Conservation (phyloP, 2,113 vertebrate species). For the Scomber scombrus region DNA sequence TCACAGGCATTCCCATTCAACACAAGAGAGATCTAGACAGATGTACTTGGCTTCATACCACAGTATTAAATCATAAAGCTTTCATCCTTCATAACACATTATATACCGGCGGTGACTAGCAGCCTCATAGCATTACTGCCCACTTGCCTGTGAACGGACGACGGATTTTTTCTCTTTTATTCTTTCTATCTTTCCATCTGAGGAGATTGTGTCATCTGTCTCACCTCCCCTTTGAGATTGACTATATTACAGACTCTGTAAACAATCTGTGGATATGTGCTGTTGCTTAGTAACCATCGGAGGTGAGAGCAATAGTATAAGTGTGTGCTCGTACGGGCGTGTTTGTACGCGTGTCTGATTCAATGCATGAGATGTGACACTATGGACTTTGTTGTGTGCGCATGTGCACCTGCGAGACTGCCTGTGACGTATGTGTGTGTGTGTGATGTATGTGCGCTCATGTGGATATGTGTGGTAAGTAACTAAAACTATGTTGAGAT, state of each 20-base stretch:
- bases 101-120: conserved; percentile 1
- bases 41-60: neutral
- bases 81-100: conserved; percentile 36
- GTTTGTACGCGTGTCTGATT: conserved; percentile 19
- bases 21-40: conserved; percentile 3
- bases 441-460: conserved; percentile 11
- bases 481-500: neutral
- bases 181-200: conserved; percentile 52
- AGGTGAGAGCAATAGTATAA: conserved; percentile 64
- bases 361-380: conserved; percentile 41
- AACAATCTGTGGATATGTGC: conserved; percentile 82
- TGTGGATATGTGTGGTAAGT: neutral
- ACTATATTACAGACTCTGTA: conserved; percentile 74
- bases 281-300: conserved; percentile 83
- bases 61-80: conserved; percentile 44
- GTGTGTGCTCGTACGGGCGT: conserved; percentile 14
- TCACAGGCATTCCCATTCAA: conserved; percentile 12
- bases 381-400: neutral
- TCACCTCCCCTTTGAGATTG: conserved; percentile 61
- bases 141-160: conserved; percentile 17
- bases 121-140: conserved; percentile 24
- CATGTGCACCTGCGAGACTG: neutral
- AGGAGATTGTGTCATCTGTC: conserved; percentile 62
- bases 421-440: neutral
- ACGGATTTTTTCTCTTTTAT: conserved; percentile 32